Conservation (phyloP, 1,140 invertebrate species). For the Bicyclus anynana region DNA sequence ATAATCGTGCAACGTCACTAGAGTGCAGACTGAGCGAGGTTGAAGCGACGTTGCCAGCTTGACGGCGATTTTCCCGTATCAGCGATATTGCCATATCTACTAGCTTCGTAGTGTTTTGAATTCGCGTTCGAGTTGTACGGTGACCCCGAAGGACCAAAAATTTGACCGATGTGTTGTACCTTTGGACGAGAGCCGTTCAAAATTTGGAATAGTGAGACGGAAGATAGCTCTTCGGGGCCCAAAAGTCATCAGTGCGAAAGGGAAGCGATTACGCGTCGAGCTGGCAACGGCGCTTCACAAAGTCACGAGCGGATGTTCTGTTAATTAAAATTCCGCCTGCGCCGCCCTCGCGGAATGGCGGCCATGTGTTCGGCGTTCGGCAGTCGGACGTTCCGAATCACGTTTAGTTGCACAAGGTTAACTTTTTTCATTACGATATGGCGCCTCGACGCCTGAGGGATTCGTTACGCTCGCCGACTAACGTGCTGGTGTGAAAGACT, state of each 20-base stretch:
- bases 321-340: conserved; percentile 77
- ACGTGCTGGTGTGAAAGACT: conserved; percentile 62
- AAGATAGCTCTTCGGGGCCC: background rate
- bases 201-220: conserved; percentile 36
- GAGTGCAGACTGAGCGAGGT: conserved; percentile 57
- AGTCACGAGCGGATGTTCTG: conserved; percentile 76
- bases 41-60: conserved; percentile 66
- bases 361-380: conserved; percentile 74
- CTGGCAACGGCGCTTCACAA: conserved; percentile 65
- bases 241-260: conserved; percentile 37
- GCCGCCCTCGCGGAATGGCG: conserved; percentile 74
- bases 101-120: conserved; percentile 29
- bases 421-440: conserved; percentile 56
- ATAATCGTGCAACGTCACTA: conserved; percentile 72
- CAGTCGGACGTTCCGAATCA: conserved; percentile 71
- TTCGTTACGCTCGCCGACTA: conserved; percentile 47
- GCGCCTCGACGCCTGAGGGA: conserved; percentile 49
- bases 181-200: conserved; percentile 33
- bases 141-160: conserved; percentile 21
- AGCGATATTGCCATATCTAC: conserved; percentile 48
- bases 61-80: conserved; percentile 60
- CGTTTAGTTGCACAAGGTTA: conserved; percentile 75
- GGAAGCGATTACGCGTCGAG: conserved; percentile 45
- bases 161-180: conserved; percentile 32
- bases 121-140: conserved; percentile 41